Evolutionary conservation across 2,113 vertebrate genomes (phyloP).

Genomic region (Pholis gunnellus): DNA sequence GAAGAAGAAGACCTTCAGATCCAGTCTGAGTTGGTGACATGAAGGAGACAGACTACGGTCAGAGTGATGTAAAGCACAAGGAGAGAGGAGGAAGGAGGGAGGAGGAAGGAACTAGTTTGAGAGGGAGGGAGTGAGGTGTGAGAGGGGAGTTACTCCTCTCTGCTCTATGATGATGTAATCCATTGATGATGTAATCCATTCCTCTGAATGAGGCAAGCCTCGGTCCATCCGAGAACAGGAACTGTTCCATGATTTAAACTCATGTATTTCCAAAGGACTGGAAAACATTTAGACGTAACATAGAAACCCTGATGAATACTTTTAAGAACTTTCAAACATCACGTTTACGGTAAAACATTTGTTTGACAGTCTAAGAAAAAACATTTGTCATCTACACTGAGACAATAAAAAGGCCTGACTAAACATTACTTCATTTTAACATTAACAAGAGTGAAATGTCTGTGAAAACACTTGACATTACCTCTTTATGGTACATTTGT

Average conservation of each 20-base stretch:
- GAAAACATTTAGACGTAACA: slow-evolving; percentile 45
- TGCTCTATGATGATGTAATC: slow-evolving; percentile 65
- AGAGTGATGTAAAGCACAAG: not conserved
- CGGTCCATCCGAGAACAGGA: slow-evolving; percentile 41
- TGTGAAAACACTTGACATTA: too few relatives aligned
- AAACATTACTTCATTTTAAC: too few relatives aligned
- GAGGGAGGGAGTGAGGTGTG: slow-evolving; percentile 11
- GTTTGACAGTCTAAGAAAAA: not conserved
- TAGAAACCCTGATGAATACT: not conserved
- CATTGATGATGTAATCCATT: slow-evolving; percentile 40
- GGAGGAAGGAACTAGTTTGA: not conserved
- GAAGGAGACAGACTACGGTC: slow-evolving; percentile 11
- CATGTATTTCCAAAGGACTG: slow-evolving; percentile 43
- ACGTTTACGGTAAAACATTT: not conserved
- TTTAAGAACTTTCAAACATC: slow-evolving; percentile 6
- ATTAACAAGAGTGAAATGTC: too few relatives aligned
- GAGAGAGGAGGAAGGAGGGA: not conserved
- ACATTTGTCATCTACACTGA: too few relatives aligned
- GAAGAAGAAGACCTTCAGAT: not conserved
- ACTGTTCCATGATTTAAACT: slow-evolving; percentile 55
- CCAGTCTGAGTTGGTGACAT: slow-evolving; percentile 3
- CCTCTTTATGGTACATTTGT: not conserved
- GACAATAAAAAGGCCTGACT: too few relatives aligned
- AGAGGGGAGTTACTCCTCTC: slow-evolving; percentile 46
- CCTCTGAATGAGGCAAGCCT: slow-evolving; percentile 65